A percentile compares a stretch with the other conserved stretches of the same genome.
These are phyloP conservation scores for Ptychodera flava DNA, from an alignment of 35 echinoderm and acorn worm genomes.

Conservation along the genomic window DNA sequence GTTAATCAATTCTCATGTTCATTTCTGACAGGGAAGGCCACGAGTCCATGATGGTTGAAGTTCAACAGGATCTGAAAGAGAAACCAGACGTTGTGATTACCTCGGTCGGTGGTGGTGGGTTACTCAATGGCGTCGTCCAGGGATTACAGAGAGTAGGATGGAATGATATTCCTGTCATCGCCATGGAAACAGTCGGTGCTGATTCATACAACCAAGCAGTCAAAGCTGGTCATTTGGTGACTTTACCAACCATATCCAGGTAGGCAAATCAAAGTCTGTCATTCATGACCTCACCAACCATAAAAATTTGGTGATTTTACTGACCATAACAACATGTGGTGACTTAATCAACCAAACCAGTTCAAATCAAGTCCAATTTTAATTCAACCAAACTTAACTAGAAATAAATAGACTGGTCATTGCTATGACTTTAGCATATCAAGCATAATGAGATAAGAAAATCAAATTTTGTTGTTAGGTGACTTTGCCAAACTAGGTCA, in stretches of 20 bases:
- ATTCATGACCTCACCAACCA: too few species aligned
- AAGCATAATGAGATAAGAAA: too few species aligned
- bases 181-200: constrained; percentile 88
- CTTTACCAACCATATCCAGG: constrained; percentile 79
- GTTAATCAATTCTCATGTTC: not conserved
- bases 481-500: too few species aligned
- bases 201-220: constrained; percentile 73
- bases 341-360: too few species aligned
- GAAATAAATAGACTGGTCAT: too few species aligned
- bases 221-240: constrained; percentile 63
- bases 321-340: too few species aligned
- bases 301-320: too few species aligned
- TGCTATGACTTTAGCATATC: too few species aligned
- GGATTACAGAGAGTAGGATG: constrained; percentile 76
- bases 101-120: constrained; percentile 81
- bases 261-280: too few species aligned
- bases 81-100: constrained; percentile 73
- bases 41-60: constrained; percentile 53
- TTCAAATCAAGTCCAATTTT: too few species aligned
- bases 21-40: constrained; percentile 92
- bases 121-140: constrained; percentile 72
- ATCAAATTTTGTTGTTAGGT: too few species aligned
- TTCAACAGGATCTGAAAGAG: constrained; percentile 26
- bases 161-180: constrained; percentile 71
- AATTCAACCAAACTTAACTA: too few species aligned